Evolutionary conservation across 2,113 vertebrate species (phyloP), one percentile per base, ranked within the genome.

Genomic region (Chrysochloris asiatica): DNA sequence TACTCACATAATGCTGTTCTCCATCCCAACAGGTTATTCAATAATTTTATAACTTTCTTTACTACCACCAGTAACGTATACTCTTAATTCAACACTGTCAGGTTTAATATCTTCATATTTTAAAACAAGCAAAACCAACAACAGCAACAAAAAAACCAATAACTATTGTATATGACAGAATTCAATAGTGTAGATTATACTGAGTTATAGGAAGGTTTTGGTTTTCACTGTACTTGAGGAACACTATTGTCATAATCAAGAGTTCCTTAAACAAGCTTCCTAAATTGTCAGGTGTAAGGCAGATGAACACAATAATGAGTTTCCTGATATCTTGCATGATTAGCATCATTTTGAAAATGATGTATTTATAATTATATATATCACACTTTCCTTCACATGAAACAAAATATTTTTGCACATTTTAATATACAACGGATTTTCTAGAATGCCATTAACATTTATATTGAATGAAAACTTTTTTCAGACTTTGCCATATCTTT

Each of bases 201-300:
- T 81, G 9, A 61, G 63, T 6, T 8, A 3, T 28, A 8, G 10
- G 4, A 81, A 81, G 4, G 8, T 59, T 87, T 80, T 36, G 1
- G 2, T 81, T 47, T 86, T 65, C 16, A 30, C 2, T 4, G 3
- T 33, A 50, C 71, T 26, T n/a, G 36, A 65, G n/a, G 41, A 21
- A 54, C 3, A 84, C 13, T 47, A 19, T 5, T 13, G 6, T 12
- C 3, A 67, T 47, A 41, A 3, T 5, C 0, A 1, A 24, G 19
- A 11, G 10, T 52, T 1, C 16, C 75, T 26, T 19, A 3, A 22
- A 26, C 13, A 71, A 4, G 2, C 19, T 75, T 86, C 7, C 2
- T 48, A 36, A 4, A 7, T 1, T 48, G 11, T 36, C 41, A 33
- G 0, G 1, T 24, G 3, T 28, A 4, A 3, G 28, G 6, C 1